Base-by-base conservation (phyloP, 1,140 invertebrate species). In the Philopotamus ludificatus region DNA sequence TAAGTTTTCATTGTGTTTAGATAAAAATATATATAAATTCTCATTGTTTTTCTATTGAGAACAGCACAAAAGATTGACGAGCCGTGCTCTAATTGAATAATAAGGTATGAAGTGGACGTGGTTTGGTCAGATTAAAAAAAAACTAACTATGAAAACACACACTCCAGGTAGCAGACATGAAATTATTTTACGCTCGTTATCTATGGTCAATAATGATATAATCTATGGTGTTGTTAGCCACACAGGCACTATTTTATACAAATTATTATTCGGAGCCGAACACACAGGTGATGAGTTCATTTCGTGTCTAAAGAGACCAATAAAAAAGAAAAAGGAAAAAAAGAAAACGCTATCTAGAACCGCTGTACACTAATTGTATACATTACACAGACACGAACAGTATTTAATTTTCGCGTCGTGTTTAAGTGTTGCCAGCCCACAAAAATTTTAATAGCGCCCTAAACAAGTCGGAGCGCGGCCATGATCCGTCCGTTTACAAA, bases 161-260 rank as follows among this genome's bases (percentile, higher is more conserved):
- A 62, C 28, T 51, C 25, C 60, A 50, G 60, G 60, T 53, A 62
- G 60, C 49, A 51, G 59, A 28, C 65, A 62, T 25, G 53, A 63
- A 49, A 67, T 58, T 55, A 50, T 59, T 62, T 67, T 62, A 67
- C 59, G 65, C 65, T 67, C 61, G 66, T 67, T 67, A 63, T 67
- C 66, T 63, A 59, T 60, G 60, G 44, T 59, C 26, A 60, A 60
- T 67, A 67, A 67, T 67, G 66, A 67, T 67, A 67, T 67, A 67
- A 67, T 67, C 66, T 63, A 67, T 63, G 66, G 66, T 63, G 54
- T 60, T 39, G 28, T 39, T 60, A 34, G 57, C 57, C 44, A 34
- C 42, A 42, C 57, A 9, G 23, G 47, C 12, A 18, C 20, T 15
- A 60, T 41, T 26, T 49, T 26, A 25, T 54, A 54, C 51, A 60